Base-by-base conservation (phyloP, 2,888 invertebrate species). In the Watsonalla cultraria region DNA sequence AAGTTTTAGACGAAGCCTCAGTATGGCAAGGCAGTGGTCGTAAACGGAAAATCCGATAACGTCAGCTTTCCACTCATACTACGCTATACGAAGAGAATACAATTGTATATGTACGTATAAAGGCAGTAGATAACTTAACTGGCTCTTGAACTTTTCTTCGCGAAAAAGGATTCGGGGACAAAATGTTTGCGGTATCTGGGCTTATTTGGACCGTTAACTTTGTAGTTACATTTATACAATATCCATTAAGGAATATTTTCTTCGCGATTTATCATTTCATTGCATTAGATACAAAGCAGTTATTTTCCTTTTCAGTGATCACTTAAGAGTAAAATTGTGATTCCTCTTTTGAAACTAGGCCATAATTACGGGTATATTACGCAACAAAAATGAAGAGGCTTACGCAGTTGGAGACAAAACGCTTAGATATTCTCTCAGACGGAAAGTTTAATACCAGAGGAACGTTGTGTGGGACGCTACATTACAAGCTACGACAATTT, bases 361-460 rank as follows among this genome's bases (percentile, higher is more conserved):
- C 5, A 7, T 1, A 8, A 37, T 37, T 37, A 37, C 5, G 7
- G 37, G 37, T 8, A 37, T 37, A 37, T 37, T 37, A 37, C 37
- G 37, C 37, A 35, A 48, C 13, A 48, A 35, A 48, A 35, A 35
- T 48, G 8, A 13, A 33, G 46, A 8, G 13, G 13, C 35, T 35
- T 8, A 48, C 13, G 13, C 13, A 14, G 13, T 13, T 13, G 34
- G 60, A 67, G 68, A 72, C 72, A 74, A 71, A 71, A 65, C 55
- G 57, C 67, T 62, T 75, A 73, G 72, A 64, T 70, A 65, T 64
- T 64, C 57, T 55, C 66, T 66, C 62, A 60, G 59, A 67, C 58
- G 64, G 55, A 62, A 66, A 64, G 67, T 75, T 72, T 75, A 74
- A 78, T 77, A 78, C 76, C 67, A 58, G 60, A 60, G 62, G 64